Percentiles rank a stretch among this genome's conserved stretches.
These are phyloP conservation scores for Leptopterna dolabrata DNA, from an alignment of 2,888 invertebrate species.

Conservation along the genomic window DNA sequence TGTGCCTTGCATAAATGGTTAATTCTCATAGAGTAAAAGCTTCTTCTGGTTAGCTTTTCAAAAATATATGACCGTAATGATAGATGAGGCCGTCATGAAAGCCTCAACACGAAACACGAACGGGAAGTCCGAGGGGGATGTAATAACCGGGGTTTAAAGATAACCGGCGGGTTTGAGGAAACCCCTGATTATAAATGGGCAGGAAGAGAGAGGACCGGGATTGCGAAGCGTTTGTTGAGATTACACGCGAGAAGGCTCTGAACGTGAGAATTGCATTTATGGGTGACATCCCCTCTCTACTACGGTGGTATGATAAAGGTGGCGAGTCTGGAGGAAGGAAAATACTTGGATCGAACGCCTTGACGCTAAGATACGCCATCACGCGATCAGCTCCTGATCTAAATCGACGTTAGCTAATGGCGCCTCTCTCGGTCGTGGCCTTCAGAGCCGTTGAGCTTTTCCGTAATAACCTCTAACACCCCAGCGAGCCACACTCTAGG, in stretches of 20 bases:
- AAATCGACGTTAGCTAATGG: slow-evolving; percentile 2
- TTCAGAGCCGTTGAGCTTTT: not conserved
- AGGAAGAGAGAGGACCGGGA: not conserved
- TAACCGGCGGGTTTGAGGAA: not conserved
- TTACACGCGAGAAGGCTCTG: slow-evolving; percentile 1
- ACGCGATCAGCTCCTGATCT: slow-evolving; percentile 5
- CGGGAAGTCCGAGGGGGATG: not conserved
- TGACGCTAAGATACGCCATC: slow-evolving; percentile 1
- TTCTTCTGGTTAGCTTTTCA: not conserved
- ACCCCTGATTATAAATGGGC: not conserved
- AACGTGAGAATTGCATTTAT: slow-evolving; percentile 15
- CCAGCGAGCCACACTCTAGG: too few relatives aligned
- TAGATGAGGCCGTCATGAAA: not conserved
- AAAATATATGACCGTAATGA: not conserved
- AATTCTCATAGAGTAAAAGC: not conserved
- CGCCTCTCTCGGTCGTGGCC: not conserved
- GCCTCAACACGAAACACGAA: not conserved
- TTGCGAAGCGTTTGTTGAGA: not conserved
- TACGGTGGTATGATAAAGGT: not conserved
- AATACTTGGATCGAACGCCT: slow-evolving; percentile 6
- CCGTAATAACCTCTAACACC: not conserved
- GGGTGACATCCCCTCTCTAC: not conserved
- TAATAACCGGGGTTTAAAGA: slow-evolving; percentile 7
- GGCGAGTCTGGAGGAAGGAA: not conserved
- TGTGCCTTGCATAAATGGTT: not conserved